phyloP scores from a whole-genome alignment of 2,113 vertebrate species.

The Rhabdomys dilectus region DNA sequence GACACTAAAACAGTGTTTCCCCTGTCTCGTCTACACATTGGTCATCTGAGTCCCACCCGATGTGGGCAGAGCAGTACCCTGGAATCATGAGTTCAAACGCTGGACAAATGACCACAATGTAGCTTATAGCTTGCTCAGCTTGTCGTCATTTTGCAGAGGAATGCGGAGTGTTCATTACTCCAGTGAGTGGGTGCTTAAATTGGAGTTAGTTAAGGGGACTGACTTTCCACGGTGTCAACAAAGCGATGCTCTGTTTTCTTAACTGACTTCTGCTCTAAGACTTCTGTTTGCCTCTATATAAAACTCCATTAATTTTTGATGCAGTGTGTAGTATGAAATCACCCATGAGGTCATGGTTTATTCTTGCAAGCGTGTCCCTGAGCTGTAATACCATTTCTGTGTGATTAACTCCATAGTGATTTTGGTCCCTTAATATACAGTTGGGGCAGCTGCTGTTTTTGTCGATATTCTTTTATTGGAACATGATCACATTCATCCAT shows the following conservation, averaged over 20 bases:
- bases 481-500: not conserved
- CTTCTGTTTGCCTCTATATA: slow-evolving; percentile 18
- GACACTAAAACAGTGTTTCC: not conserved
- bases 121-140: not conserved
- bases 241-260: not conserved
- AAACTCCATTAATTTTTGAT: not conserved
- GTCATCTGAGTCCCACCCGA: not conserved
- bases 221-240: not conserved
- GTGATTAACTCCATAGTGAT: not conserved
- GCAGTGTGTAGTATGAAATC: not conserved
- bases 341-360: not conserved
- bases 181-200: not conserved
- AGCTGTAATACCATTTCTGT: not conserved
- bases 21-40: not conserved
- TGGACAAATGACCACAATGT: not conserved
- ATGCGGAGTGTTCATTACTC: not conserved
- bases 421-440: not conserved
- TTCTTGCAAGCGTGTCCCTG: not conserved
- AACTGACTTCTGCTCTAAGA: slow-evolving; percentile 41
- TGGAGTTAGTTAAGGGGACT: not conserved
- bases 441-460: slow-evolving; percentile 17
- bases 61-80: not conserved
- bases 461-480: slow-evolving; percentile 1
- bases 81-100: not conserved
- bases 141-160: not conserved